These are phyloP conservation scores for Sminthurinus signatus DNA, from an alignment of 1,140 invertebrate species.

Conservation along the genomic window DNA sequence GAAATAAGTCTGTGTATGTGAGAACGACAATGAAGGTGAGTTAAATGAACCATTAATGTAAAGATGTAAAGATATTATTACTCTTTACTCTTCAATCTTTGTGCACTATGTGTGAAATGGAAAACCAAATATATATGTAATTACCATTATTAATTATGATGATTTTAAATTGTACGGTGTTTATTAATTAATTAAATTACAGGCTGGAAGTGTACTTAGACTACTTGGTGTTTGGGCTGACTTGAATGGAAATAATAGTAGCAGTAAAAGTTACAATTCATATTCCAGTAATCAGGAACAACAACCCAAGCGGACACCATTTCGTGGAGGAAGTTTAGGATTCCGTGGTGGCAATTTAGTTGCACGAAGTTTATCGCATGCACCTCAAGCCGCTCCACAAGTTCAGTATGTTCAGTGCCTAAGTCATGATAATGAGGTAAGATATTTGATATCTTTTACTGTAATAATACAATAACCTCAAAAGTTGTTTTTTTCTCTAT, in stretches of 20 bases:
- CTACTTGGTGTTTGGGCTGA: slow-evolving; percentile 46
- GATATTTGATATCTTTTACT: no score
- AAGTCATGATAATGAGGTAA: slow-evolving; percentile 45
- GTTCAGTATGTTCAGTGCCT: slow-evolving; percentile 47
- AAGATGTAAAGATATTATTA: no score
- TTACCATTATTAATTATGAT: no score
- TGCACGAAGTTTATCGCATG: slow-evolving; percentile 27
- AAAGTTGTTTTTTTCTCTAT: no score
- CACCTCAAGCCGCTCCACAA: slow-evolving; percentile 21
- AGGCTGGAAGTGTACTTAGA: slow-evolving; percentile 45
- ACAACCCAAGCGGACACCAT: slow-evolving; percentile 7
- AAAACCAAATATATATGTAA: no score
- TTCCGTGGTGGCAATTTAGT: slow-evolving; percentile 36
- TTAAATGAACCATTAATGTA: no score
- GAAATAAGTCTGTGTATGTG: slow-evolving; percentile 40
- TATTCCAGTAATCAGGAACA: slow-evolving; percentile 9
- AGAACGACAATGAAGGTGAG: slow-evolving; percentile 41
- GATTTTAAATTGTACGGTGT: no score
- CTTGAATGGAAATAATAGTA: slow-evolving; percentile 27
- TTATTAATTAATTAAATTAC: no score
- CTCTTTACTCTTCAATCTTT: no score
- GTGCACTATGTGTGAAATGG: no score
- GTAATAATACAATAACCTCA: no score
- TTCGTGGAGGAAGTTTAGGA: slow-evolving; percentile 32
- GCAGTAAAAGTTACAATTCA: slow-evolving; percentile 34